These are phyloP conservation scores for Aegotheles bennettii DNA, from an alignment of 2,113 vertebrate genomes.

Conservation along the genomic window DNA sequence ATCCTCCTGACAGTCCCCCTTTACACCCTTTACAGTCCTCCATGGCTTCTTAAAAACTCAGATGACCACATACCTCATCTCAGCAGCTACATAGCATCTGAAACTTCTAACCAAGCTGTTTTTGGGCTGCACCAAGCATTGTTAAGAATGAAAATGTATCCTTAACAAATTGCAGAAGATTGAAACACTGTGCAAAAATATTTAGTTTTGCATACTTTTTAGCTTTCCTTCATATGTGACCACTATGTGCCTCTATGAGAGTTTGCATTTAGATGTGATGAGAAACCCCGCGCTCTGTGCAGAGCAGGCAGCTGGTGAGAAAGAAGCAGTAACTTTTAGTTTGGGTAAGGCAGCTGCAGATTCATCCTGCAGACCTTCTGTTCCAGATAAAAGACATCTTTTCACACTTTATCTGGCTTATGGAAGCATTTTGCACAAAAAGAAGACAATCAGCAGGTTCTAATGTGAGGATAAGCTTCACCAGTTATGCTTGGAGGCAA, in stretches of 20 bases:
- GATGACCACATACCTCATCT: neutral
- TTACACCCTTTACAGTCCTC: no score
- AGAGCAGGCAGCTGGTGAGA: neutral
- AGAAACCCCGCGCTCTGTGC: neutral
- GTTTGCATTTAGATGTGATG: neutral
- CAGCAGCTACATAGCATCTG: neutral
- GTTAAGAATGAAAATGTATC: neutral
- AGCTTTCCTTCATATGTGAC: neutral
- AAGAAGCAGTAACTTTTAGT: fast-evolving
- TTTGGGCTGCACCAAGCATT: neutral
- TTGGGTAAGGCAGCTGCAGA: neutral
- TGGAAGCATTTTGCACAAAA: neutral
- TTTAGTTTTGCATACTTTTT: neutral
- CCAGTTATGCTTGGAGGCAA: neutral
- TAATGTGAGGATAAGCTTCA: neutral
- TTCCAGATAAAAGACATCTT: neutral
- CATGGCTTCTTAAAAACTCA: neutral
- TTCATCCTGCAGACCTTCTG: neutral
- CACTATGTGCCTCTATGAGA: fast-evolving
- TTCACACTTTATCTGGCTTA: neutral
- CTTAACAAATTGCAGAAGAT: neutral
- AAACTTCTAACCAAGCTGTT: fast-evolving
- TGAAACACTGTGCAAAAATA: fast-evolving
- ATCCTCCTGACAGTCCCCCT: no score
- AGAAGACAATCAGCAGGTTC: neutral